phyloP scores from a whole-genome alignment of 2,113 vertebrate species.

The Phycodurus eques region DNA sequence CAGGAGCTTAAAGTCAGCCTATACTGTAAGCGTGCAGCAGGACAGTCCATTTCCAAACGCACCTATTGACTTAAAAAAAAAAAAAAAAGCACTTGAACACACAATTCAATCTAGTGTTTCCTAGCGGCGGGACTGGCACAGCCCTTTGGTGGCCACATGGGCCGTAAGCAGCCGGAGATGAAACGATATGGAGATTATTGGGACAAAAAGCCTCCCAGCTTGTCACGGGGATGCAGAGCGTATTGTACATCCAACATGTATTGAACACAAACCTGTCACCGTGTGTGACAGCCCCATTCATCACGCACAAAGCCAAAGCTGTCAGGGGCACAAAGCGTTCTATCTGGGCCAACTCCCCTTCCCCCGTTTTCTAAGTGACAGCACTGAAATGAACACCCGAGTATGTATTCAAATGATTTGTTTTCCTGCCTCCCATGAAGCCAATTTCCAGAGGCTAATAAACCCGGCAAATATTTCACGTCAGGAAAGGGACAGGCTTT shows the following conservation, averaged over 20 bases:
- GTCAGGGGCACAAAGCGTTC: conserved; percentile 71
- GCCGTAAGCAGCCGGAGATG: conserved; percentile 67
- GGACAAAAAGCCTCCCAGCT: conserved; percentile 75
- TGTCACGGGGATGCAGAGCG: conserved; percentile 73
- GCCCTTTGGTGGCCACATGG: conserved; percentile 63
- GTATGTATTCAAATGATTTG: conserved; percentile 70
- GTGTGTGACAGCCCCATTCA: conserved; percentile 78
- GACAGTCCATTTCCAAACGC: conserved; percentile 17
- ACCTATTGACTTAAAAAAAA: conserved; percentile 25
- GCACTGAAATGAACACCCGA: conserved; percentile 67
- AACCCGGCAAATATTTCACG: conserved; percentile 60
- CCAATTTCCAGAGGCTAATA: conserved; percentile 71
- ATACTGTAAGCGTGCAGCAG: not conserved
- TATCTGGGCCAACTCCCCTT: conserved; percentile 40
- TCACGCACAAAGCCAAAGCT: conserved; percentile 76
- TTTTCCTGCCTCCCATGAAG: conserved; percentile 63
- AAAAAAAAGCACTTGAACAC: conserved; percentile 13
- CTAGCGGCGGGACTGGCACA: conserved; percentile 51
- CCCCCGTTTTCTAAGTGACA: conserved; percentile 69
- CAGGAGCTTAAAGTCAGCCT: not conserved
- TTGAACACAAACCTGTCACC: conserved; percentile 78
- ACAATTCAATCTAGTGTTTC: conserved; percentile 44
- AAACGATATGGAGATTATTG: conserved; percentile 74
- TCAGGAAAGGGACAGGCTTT: conserved; percentile 16
- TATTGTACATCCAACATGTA: conserved; percentile 79